Evolutionary conservation across 1,140 invertebrate genomes (phyloP), one percentile per base, ranked within the genome.

Genomic region (Lordiphosa mommai): DNA sequence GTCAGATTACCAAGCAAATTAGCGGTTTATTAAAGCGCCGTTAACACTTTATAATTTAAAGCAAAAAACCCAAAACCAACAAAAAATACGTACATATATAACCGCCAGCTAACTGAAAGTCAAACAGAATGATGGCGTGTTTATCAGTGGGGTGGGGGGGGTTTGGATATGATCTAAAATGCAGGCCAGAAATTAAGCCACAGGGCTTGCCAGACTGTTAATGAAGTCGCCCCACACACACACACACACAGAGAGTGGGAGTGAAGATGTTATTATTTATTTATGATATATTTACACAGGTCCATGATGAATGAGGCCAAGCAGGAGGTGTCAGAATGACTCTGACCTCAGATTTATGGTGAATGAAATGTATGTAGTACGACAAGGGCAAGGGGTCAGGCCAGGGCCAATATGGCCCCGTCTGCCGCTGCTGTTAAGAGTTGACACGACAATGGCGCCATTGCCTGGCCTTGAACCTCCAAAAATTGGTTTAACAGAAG

Each of bases 21-120:
- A 70, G 67, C 58, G 67, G 67, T 70, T 70, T 70, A 70, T 70
- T 70, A 70, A 70, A 70, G 67, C 44, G 58, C 47, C 57, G 55
- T 70, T 70, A 70, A 70, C 67, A 70, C 67, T 70, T 70, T 69
- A 70, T 70, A 69, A 70, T 69, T 70, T 69, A 68, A 69, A 29
- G 66, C 49, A 50, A n/a, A 47, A 50, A n/a, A 47, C 47, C 40
- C 6, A 67, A 51, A 60, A 69, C 47, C 36, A 30, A 32, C 41
- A 27, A 27, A 33, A 7, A 30, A n/a, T n/a, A n/a, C n/a, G n/a
- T 17, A 63, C 14, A 53, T 12, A 44, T 17, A 14, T 27, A 66
- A 47, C 41, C 63, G 36, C 37, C 48, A 34, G 30, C 20, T 6
- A 13, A n/a, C 44, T 23, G 57, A 36, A 60, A 48, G 38, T 58